Evolutionary conservation across 2,113 vertebrate species (phyloP).

Genomic region (Laticauda laticaudata): DNA sequence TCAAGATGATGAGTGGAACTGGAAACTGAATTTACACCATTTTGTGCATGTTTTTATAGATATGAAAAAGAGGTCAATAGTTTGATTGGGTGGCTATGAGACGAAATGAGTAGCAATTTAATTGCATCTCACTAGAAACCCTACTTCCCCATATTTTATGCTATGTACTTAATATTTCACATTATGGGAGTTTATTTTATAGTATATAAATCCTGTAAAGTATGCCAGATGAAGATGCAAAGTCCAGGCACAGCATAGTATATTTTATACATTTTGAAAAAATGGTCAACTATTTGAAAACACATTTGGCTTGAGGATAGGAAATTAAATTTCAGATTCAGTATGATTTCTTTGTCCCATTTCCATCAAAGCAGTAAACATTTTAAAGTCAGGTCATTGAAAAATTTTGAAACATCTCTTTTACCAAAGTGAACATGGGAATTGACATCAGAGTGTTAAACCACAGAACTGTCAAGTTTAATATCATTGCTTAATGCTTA

Average conservation of each 20-base stretch:
- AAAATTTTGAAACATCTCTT: slow-evolving; percentile 3
- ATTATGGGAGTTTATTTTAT: no score
- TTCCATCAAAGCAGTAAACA: not conserved
- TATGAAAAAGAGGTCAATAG: not conserved
- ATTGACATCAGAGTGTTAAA: not conserved
- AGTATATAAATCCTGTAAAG: no score
- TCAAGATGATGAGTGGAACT: not conserved
- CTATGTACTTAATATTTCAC: no score
- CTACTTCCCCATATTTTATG: no score
- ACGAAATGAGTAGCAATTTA: no score
- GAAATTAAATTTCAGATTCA: no score
- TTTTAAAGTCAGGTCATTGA: not conserved
- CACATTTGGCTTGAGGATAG: no score
- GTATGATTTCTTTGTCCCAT: not conserved
- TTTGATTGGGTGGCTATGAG: not conserved
- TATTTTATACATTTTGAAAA: not conserved
- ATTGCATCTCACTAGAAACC: no score
- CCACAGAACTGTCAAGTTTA: not conserved
- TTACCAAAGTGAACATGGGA: not conserved
- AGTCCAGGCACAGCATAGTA: not conserved
- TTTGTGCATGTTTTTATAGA: no score
- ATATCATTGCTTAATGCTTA: slow-evolving; percentile 25
- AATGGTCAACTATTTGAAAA: not conserved
- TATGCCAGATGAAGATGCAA: no score
- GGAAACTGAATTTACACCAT: not conserved